Evolutionary conservation across 2,113 vertebrate species (phyloP).

Genomic region (Microcebus ravelobensis): DNA sequence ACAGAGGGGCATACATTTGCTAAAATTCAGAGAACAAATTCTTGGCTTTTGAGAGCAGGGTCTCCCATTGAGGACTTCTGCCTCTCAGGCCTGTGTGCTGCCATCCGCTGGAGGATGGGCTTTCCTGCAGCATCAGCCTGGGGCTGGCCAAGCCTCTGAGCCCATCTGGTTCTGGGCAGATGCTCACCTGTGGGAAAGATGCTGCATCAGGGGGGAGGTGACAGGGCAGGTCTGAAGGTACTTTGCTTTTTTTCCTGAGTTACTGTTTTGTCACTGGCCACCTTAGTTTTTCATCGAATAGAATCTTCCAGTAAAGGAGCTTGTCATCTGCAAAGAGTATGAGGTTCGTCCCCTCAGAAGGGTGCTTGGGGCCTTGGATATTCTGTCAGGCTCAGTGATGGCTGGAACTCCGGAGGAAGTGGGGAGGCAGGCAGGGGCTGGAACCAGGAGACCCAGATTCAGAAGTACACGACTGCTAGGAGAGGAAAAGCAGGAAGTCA

Average conservation of each 20-base stretch:
- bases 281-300: neutral
- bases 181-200: neutral
- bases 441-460: neutral
- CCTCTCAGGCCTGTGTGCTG: neutral
- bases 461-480: neutral
- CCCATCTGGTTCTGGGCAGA: neutral
- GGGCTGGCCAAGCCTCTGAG: neutral
- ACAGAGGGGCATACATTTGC: neutral
- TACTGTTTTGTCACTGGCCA: neutral
- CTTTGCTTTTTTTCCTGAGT: neutral
- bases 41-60: neutral
- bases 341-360: neutral
- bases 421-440: neutral
- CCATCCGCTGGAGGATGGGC: neutral
- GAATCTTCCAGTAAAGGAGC: conserved; percentile 29
- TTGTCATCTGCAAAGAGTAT: neutral
- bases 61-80: neutral
- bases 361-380: neutral
- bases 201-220: neutral
- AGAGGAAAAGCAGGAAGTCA: neutral
- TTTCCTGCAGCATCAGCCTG: neutral
- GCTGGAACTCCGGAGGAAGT: neutral
- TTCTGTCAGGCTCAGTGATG: neutral
- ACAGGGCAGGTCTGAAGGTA: neutral
- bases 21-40: neutral